Conservation (phyloP, 2,888 invertebrate species). For the Macaria liturata region DNA sequence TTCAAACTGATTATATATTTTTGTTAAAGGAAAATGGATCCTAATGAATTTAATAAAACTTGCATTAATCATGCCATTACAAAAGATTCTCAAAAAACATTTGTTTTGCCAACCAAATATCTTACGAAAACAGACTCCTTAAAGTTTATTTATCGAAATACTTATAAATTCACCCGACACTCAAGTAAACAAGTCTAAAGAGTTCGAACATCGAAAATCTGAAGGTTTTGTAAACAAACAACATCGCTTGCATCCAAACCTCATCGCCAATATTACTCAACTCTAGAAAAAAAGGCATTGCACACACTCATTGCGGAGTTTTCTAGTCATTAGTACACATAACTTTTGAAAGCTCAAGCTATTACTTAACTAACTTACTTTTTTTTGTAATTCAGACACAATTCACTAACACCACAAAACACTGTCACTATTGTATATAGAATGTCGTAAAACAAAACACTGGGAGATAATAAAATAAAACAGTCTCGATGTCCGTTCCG, state of each 20-base stretch:
- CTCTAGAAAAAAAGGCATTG: slow-evolving; percentile 16
- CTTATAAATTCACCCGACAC: too few relatives aligned
- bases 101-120: too few relatives aligned
- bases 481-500: slow-evolving; percentile 19
- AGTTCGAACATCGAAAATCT: background rate
- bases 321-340: slow-evolving; percentile 21
- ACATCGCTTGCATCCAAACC: background rate
- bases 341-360: slow-evolving; percentile 20
- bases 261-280: slow-evolving; percentile 12
- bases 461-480: slow-evolving; percentile 1
- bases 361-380: slow-evolving; percentile 19
- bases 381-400: background rate
- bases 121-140: too few relatives aligned
- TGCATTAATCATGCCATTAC: too few relatives aligned
- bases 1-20: too few relatives aligned
- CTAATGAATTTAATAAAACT: too few relatives aligned
- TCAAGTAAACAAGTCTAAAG: too few relatives aligned
- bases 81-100: too few relatives aligned
- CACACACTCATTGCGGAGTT: slow-evolving; percentile 17
- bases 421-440: background rate
- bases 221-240: background rate
- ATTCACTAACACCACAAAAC: background rate
- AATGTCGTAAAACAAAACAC: slow-evolving; percentile 9
- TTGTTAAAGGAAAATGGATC: too few relatives aligned
- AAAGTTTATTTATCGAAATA: too few relatives aligned